Conservation (phyloP, 2,888 invertebrate genomes). For the Latheticus oryzae region DNA sequence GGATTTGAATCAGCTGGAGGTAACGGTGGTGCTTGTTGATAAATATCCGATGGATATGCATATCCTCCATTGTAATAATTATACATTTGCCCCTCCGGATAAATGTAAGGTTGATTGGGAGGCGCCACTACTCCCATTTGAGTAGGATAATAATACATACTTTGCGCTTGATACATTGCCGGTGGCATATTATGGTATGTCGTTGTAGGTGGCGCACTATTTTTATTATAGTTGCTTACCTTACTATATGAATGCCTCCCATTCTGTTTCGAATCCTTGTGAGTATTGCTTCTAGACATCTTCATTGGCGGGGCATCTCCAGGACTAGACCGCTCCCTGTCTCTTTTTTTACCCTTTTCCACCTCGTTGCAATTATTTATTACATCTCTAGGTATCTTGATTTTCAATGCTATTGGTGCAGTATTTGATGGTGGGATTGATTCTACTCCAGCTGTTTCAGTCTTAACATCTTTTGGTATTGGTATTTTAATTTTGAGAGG, state of each 20-base stretch:
- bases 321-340: conserved; percentile 55
- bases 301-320: conserved; percentile 61
- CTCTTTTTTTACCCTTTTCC: conserved; percentile 60
- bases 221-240: conserved; percentile 59
- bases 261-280: conserved; percentile 60
- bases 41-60: conserved; percentile 59
- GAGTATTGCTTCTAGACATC: conserved; percentile 52
- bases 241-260: conserved; percentile 62
- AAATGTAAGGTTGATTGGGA: conserved; percentile 44
- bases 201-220: conserved; percentile 41
- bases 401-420: conserved; percentile 73
- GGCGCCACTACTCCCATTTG: conserved; percentile 44
- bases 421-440: conserved; percentile 50
- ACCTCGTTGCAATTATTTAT: conserved; percentile 69
- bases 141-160: conserved; percentile 55
- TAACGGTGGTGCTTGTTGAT: conserved; percentile 51
- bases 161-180: conserved; percentile 38
- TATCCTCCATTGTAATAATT: conserved; percentile 56
- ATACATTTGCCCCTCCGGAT: conserved; percentile 47
- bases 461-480: conserved; percentile 78
- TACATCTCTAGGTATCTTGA: conserved; percentile 84
- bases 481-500: conserved; percentile 82
- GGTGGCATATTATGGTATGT: conserved; percentile 30
- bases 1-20: conserved; percentile 32
- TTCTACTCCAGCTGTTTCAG: conserved; percentile 39